phyloP scores from a whole-genome alignment of 2,888 invertebrate genomes.

The Parelbella ahira region DNA sequence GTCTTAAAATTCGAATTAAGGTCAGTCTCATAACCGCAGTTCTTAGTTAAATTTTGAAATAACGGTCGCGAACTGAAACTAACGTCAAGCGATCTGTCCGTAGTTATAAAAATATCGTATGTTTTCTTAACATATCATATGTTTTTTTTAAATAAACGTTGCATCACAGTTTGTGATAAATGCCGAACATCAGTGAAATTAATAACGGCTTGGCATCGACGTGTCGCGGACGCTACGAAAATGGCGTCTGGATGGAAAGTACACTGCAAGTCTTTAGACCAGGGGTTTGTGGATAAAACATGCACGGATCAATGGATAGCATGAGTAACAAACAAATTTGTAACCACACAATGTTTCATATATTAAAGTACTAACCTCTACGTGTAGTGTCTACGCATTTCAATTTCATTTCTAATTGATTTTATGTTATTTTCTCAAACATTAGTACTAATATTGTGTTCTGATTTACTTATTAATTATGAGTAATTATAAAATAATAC shows the following conservation, averaged over 20 bases:
- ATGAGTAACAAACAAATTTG: too few species aligned
- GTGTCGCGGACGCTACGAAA: slow-evolving; percentile 21
- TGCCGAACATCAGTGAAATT: slow-evolving; percentile 24
- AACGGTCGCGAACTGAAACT: slow-evolving; percentile 5
- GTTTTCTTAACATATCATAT: slow-evolving; percentile 14
- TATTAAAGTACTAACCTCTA: too few species aligned
- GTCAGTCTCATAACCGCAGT: slow-evolving; percentile 6
- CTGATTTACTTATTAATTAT: too few species aligned
- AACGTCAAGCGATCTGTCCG: slow-evolving; percentile 14
- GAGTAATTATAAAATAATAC: too few species aligned
- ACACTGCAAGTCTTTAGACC: slow-evolving; percentile 9
- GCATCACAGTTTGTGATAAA: slow-evolving; percentile 22
- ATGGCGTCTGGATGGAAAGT: slow-evolving; percentile 21
- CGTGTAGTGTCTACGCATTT: too few species aligned
- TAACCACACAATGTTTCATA: too few species aligned
- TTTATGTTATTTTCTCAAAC: too few species aligned
- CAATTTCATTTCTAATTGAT: too few species aligned
- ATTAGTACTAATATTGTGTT: too few species aligned
- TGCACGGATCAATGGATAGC: too few species aligned
- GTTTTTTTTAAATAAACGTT: slow-evolving; percentile 20
- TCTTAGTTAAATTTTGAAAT: slow-evolving; percentile 13
- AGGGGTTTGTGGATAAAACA: background rate
- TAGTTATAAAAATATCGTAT: slow-evolving; percentile 12
- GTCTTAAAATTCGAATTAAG: slow-evolving; percentile 11
- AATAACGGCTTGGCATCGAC: slow-evolving; percentile 25